Percentiles rank a stretch among this genome's conserved stretches.
phyloP scores from a whole-genome alignment of 2,888 invertebrate species.

The Baccha elongata region DNA sequence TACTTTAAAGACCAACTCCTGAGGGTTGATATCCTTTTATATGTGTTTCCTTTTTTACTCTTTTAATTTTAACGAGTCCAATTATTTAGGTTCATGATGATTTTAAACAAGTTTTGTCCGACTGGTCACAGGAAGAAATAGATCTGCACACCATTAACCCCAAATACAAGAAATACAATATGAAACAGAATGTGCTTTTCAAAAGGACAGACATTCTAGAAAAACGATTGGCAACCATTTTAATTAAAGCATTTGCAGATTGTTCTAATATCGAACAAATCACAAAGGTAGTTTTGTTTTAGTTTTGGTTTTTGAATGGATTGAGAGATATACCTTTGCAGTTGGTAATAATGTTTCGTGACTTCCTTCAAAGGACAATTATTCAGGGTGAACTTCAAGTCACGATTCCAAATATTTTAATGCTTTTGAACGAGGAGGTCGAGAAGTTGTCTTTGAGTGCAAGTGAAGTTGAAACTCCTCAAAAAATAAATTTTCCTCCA shows the following conservation, averaged over 20 bases:
- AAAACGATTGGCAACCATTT: constrained; percentile 84
- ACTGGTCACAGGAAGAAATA: constrained; percentile 80
- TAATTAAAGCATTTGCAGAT: constrained; percentile 85
- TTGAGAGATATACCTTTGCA: constrained; percentile 34
- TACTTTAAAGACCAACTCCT: constrained; percentile 78
- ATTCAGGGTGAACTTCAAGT: constrained; percentile 84
- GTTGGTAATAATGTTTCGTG: constrained; percentile 83
- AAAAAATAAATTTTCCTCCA: constrained; percentile 84
- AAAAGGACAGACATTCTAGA: constrained; percentile 82
- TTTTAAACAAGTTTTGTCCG: constrained; percentile 79
- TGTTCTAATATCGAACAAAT: constrained; percentile 84
- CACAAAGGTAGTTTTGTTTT: constrained; percentile 83
- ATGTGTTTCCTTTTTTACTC: not conserved
- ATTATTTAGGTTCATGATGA: constrained; percentile 78
- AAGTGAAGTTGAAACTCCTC: constrained; percentile 74
- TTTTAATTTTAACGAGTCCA: not conserved
- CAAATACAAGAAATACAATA: constrained; percentile 83
- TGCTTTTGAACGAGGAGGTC: constrained; percentile 81
- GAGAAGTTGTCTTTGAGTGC: constrained; percentile 75
- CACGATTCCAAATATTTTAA: constrained; percentile 83
- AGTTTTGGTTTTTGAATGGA: not conserved
- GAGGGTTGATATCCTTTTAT: constrained; percentile 74
- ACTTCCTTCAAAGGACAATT: constrained; percentile 83
- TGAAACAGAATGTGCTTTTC: constrained; percentile 83
- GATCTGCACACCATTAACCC: constrained; percentile 75